phyloP scores from a whole-genome alignment of 2,113 vertebrate species.

The cat (Felis catus) region DNA sequence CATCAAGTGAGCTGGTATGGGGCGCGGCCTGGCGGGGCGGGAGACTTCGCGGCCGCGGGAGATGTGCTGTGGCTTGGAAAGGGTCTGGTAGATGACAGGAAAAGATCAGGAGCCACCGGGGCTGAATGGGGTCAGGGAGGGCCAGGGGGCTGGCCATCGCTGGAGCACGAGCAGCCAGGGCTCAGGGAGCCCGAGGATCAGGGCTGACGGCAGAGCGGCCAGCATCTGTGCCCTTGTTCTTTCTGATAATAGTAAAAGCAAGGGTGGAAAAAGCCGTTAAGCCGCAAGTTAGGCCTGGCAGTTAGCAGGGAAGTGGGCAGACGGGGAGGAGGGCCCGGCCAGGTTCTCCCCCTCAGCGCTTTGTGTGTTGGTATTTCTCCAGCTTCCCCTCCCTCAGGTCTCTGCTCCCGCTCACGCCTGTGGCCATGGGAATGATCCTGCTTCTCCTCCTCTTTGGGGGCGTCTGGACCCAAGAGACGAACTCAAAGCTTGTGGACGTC shows the following conservation, averaged over 20 bases:
- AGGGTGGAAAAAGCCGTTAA: conserved; percentile 65
- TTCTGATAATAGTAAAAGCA: conserved; percentile 50
- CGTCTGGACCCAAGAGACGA: not conserved
- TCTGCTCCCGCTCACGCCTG: not conserved
- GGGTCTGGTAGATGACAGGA: not conserved
- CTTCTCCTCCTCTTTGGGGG: conserved; percentile 45
- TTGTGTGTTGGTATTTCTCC: not conserved
- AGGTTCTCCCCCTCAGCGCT: not conserved
- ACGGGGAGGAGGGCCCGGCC: not conserved
- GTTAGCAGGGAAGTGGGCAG: conserved; percentile 73
- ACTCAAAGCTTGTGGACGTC: fast-evolving
- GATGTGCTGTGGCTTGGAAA: not conserved
- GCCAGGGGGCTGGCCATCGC: not conserved
- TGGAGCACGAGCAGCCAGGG: not conserved
- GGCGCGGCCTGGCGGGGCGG: not conserved
- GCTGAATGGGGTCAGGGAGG: not conserved
- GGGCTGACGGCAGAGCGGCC: not conserved
- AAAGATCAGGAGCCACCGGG: not conserved
- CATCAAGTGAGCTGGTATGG: conserved; percentile 50
- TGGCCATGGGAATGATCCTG: conserved; percentile 8
- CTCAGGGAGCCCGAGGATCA: not conserved
- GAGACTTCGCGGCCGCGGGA: not conserved
- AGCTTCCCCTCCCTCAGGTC: conserved; percentile 1
- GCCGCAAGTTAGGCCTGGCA: conserved; percentile 58
- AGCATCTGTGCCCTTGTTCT: not conserved